Base-by-base conservation (phyloP, 2,888 invertebrate genomes). In the Drosophila rubida region DNA sequence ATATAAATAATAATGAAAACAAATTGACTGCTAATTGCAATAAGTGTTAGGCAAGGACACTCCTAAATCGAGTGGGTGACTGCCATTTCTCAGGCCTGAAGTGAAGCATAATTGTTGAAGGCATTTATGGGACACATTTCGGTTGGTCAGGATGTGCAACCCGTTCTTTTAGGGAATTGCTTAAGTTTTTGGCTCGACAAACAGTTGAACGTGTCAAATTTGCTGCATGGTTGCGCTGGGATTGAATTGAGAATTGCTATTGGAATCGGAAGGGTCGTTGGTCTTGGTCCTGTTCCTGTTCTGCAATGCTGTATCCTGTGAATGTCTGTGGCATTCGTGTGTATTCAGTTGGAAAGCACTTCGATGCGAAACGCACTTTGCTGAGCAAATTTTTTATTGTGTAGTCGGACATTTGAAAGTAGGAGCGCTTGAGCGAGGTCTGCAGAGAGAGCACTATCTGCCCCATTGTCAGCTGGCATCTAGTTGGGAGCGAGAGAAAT, bases 201-300 rank as follows among this genome's bases (percentile, higher is more conserved):
- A 19, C 48, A 63, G 63, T 54, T 63, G 42, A 75, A 71, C 64
- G 61, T 78, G 71, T 66, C 74, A 77, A 77, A 77, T 77, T 77
- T 78, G 58, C 65, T 61, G 78, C 78, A 58, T 74, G 75, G 27
- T 32, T 77, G 65, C 62, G 59, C 58, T 45, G 41, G 30, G 44
- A 75, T 66, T 45, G 58, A 60, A 65, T 39, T 32, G 44, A 37
- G 42, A 53, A 61, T 57, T 42, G 60, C 16, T 45, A 42, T 61
- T 11, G 35, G 9, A 16, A 46, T 45, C 39, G 42, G 16, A 42
- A 37, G 27, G 59, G 39, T 32, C 22, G 0, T 7, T 23, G 30
- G 42, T 32, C 16, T 16, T 8, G 23, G 13, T 42, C n/a, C 58
- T 16, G 32, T 42, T 35, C 9, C 27, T 19, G 11, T 25, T 2